A percentile compares a stretch with the other conserved stretches of the same genome.
phyloP scores from a whole-genome alignment of 2,888 invertebrate genomes.

The Rhagium mordax region DNA sequence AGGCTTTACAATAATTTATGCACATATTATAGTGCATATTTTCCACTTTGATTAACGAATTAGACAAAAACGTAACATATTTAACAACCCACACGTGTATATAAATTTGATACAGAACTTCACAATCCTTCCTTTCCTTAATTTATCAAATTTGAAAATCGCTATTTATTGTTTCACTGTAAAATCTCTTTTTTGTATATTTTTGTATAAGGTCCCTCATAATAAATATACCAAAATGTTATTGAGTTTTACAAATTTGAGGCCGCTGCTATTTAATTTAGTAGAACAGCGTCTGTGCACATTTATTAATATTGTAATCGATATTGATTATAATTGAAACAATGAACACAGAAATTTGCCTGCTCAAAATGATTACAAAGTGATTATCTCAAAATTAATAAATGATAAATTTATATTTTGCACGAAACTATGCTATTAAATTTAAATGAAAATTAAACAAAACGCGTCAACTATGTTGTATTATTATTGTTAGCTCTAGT shows the following conservation, averaged over 20 bases:
- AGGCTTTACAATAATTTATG: no score
- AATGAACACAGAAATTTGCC: not conserved
- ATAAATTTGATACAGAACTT: no score
- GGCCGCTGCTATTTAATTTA: not conserved
- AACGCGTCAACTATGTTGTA: not conserved
- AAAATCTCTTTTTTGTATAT: no score
- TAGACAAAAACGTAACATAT: no score
- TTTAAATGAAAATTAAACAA: slow-evolving; percentile 10
- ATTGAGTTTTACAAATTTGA: not conserved
- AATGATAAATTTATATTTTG: not conserved
- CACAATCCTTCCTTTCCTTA: no score
- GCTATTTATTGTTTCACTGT: no score
- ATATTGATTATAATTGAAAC: not conserved
- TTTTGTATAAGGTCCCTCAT: no score
- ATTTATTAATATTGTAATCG: not conserved
- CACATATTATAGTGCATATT: no score
- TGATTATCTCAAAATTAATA: not conserved
- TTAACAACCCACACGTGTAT: no score
- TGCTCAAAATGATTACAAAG: not conserved
- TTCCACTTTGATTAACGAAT: no score
- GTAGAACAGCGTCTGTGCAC: not conserved
- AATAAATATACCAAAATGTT: not conserved
- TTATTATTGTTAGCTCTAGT: not conserved
- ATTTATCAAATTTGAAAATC: no score
- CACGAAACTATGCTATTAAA: slow-evolving; percentile 3